A percentile compares a stretch with the other conserved stretches of the same genome.
Evolutionary conservation across 1,140 invertebrate genomes (phyloP).

Genomic region (Zaprionus capensis): DNA sequence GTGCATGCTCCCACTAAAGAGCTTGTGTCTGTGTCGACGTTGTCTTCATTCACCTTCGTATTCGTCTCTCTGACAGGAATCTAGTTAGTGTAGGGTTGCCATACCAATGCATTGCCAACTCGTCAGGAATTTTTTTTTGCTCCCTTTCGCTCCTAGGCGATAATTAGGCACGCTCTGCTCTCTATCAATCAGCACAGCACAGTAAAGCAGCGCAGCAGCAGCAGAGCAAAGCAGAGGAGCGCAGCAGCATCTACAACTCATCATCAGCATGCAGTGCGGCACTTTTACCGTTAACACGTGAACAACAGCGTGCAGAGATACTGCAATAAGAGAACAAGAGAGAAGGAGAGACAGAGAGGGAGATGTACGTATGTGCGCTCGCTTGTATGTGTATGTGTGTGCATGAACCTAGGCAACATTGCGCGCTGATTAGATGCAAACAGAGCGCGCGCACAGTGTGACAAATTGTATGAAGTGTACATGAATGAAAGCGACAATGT

Average conservation of each 20-base stretch:
- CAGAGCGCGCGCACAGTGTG: constrained; percentile 27
- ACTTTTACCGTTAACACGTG: constrained; percentile 73
- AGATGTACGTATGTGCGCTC: background rate
- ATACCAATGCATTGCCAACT: constrained; percentile 21
- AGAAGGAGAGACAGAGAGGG: background rate
- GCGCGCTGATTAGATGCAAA: constrained; percentile 40
- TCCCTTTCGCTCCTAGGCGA: constrained; percentile 17
- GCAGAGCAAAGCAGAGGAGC: background rate
- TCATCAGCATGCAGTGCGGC: constrained; percentile 32
- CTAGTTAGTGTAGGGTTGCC: background rate
- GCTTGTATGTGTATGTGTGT: background rate
- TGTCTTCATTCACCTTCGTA: constrained; percentile 34
- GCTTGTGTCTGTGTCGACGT: constrained; percentile 8
- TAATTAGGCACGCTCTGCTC: constrained; percentile 39
- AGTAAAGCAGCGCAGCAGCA: background rate
- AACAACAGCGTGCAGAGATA: constrained; percentile 42
- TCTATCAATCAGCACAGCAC: constrained; percentile 22
- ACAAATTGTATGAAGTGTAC: constrained; percentile 13
- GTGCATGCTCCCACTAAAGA: constrained; percentile 14
- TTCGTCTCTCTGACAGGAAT: background rate
- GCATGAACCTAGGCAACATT: constrained; percentile 24
- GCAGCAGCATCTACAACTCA: constrained; percentile 16
- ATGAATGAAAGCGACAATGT: constrained; percentile 54
- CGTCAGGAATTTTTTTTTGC: constrained; percentile 15
- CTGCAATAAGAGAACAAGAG: constrained; percentile 22